Percentiles rank a stretch among this genome's conserved stretches.
Evolutionary conservation across 2,888 invertebrate species (phyloP).

Genomic region (Mesoligia furuncula): DNA sequence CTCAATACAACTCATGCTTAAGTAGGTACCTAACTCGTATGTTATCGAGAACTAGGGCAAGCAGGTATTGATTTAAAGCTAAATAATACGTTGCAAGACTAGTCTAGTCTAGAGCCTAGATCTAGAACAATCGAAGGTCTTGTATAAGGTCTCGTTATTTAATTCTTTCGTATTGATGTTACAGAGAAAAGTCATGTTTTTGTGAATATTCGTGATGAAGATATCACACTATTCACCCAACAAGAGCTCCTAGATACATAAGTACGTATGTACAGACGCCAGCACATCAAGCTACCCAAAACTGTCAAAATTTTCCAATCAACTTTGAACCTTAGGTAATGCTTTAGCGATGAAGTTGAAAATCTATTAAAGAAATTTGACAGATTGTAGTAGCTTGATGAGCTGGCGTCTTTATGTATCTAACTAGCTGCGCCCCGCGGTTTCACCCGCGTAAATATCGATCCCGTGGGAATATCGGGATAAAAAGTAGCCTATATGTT

Average conservation of each 20-base stretch:
- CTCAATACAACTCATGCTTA: not conserved
- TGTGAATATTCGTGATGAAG: not conserved
- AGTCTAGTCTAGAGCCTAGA: conserved; percentile 8
- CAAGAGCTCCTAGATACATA: not conserved
- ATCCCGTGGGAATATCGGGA: no score
- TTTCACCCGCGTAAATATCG: no score
- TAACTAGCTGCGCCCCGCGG: no score
- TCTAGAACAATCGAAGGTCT: conserved; percentile 28
- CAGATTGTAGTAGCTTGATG: no score
- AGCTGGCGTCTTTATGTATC: no score
- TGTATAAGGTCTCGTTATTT: not conserved
- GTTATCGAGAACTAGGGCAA: conserved; percentile 21
- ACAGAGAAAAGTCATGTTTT: not conserved
- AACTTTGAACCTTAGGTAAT: no score
- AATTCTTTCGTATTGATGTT: conserved; percentile 15
- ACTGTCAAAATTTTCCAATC: no score
- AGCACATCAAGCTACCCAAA: no score
- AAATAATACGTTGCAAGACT: conserved; percentile 19
- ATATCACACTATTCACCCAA: not conserved
- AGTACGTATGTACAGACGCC: not conserved
- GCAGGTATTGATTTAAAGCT: conserved; percentile 2
- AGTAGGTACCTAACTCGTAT: not conserved
- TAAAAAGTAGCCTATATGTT: no score
- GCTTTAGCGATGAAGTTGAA: no score
- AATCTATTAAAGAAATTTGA: no score